Percentiles rank a stretch among this genome's conserved stretches.
These are phyloP conservation scores for Stictocephala bisonia DNA, from an alignment of 2,888 invertebrate genomes.

Conservation along the genomic window DNA sequence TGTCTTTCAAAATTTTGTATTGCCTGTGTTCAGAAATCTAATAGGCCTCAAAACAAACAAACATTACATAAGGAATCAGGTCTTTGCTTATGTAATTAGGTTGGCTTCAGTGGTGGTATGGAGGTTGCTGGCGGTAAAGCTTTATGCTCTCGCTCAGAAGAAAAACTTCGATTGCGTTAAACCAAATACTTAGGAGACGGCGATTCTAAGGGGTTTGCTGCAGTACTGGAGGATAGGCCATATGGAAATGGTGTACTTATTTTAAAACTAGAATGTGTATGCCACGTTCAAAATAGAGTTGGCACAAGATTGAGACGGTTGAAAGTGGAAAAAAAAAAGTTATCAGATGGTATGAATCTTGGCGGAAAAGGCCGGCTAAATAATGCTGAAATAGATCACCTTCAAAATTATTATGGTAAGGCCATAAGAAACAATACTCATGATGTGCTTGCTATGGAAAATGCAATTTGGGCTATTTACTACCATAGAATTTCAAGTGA, in stretches of 20 bases:
- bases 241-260: neutral
- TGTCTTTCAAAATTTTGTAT: slow-evolving; percentile 12
- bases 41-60: too few relatives aligned
- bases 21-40: slow-evolving; percentile 4
- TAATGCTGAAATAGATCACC: neutral
- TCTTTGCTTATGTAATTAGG: neutral
- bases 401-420: slow-evolving; percentile 1
- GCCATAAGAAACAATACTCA: neutral
- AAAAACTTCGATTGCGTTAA: neutral
- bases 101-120: neutral
- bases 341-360: neutral
- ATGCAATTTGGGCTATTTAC: neutral
- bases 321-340: neutral
- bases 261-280: slow-evolving; percentile 37
- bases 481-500: neutral
- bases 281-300: slow-evolving; percentile 38
- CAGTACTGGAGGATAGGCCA: neutral
- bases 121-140: neutral
- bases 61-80: too few relatives aligned
- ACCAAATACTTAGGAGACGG: slow-evolving; percentile 18
- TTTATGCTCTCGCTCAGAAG: neutral
- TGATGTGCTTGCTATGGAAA: neutral
- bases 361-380: slow-evolving; percentile 1
- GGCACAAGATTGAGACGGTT: neutral
- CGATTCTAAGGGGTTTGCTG: neutral